These are phyloP conservation scores for Cyclargus thomasi DNA, from an alignment of 1,140 invertebrate genomes.

Conservation along the genomic window DNA sequence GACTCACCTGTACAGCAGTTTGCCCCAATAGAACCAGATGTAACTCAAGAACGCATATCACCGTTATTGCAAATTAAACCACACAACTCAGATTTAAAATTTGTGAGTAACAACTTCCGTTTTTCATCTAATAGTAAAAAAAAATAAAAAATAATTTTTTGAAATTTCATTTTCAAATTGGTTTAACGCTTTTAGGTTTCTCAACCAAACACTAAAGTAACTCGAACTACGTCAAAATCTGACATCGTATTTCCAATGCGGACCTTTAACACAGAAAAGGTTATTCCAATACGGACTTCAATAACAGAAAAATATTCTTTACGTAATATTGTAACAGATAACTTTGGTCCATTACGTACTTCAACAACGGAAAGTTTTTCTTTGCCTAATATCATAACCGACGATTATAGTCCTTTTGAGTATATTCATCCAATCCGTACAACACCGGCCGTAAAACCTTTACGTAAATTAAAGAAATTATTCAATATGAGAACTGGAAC, in stretches of 20 bases:
- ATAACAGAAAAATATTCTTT: conserved; percentile 5
- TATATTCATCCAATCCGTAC: not conserved
- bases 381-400: not conserved
- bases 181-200: too few relatives aligned
- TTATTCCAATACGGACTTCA: conserved; percentile 37
- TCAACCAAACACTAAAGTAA: conserved; percentile 20
- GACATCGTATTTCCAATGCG: conserved; percentile 19
- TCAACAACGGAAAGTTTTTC: conserved; percentile 17
- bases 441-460: not conserved
- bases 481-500: not conserved
- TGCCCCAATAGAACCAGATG: conserved; percentile 48
- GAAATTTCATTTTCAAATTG: too few relatives aligned
- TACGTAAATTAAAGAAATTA: not conserved
- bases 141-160: too few relatives aligned
- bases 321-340: not conserved
- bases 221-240: conserved; percentile 33
- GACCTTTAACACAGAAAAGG: not conserved
- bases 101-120: not conserved
- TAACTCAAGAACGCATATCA: conserved; percentile 37
- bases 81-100: not conserved
- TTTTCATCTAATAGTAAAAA: too few relatives aligned
- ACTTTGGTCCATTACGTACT: conserved; percentile 21
- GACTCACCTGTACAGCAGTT: conserved; percentile 40
- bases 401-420: not conserved
- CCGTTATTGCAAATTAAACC: not conserved